phyloP scores from a whole-genome alignment of 2,113 vertebrate species.

The Desmodus rotundus region DNA sequence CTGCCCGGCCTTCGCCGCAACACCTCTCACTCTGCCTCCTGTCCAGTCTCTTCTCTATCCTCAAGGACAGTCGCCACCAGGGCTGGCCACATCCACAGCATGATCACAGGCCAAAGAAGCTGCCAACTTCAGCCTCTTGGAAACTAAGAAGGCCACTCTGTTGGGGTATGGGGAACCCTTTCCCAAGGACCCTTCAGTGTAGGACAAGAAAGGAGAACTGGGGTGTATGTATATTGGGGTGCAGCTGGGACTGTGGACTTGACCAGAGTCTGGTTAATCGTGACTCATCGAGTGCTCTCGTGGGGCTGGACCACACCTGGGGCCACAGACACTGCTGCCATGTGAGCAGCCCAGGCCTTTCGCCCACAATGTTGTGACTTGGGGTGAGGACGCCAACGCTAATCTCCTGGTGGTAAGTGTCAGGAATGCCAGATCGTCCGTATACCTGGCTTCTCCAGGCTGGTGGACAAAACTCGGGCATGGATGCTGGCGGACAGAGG shows the following conservation, averaged over 20 bases:
- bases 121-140: neutral
- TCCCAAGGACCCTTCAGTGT: neutral
- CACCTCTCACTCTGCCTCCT: too few relatives aligned
- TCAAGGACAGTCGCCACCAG: neutral
- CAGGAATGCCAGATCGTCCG: neutral
- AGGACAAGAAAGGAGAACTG: neutral
- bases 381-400: neutral
- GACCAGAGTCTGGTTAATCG: neutral
- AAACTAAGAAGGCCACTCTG: neutral
- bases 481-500: neutral
- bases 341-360: neutral
- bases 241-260: neutral
- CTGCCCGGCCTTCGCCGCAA: neutral
- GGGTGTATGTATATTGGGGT: neutral
- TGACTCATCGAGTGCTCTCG: fast-evolving
- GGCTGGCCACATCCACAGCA: neutral
- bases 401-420: neutral
- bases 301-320: neutral
- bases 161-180: neutral
- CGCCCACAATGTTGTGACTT: fast-evolving
- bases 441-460: neutral
- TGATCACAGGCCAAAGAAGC: neutral
- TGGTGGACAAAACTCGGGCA: neutral
- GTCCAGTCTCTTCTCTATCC: neutral
- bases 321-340: neutral